phyloP scores from a whole-genome alignment of 1,140 invertebrate genomes.

The Bilobella aurantiaca region DNA sequence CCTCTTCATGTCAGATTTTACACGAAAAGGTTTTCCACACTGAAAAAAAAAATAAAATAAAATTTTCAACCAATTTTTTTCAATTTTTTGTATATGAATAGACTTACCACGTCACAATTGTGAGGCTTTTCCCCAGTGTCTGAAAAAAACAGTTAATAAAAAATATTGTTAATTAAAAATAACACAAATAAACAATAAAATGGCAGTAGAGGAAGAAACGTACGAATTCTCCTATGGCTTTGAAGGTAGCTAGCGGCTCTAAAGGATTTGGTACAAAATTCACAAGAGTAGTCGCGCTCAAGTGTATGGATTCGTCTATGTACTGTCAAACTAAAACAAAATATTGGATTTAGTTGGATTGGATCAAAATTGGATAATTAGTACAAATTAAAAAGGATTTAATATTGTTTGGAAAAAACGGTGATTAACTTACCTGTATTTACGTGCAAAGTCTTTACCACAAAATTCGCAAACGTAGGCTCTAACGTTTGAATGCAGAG shows the following conservation, averaged over 20 bases:
- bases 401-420: no score
- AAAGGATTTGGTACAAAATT: conserved; percentile 72
- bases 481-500: conserved; percentile 69
- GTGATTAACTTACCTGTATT: conserved; percentile 54
- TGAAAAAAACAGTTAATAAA: no score
- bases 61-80: neutral
- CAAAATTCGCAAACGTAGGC: conserved; percentile 79
- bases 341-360: no score
- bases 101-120: conserved; percentile 49
- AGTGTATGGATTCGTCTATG: conserved; percentile 82
- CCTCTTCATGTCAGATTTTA: conserved; percentile 74
- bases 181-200: no score
- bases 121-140: conserved; percentile 77
- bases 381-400: no score
- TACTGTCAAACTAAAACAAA: conserved; percentile 62
- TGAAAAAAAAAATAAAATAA: neutral
- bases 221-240: conserved; percentile 80
- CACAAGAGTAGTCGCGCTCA: conserved; percentile 77
- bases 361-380: no score
- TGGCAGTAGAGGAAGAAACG: no score
- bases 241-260: conserved; percentile 72
- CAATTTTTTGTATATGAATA: neutral
- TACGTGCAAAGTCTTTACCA: conserved; percentile 80
- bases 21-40: conserved; percentile 72
- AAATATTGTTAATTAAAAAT: no score